Percentiles rank a stretch among this genome's conserved stretches.
Conservation (phyloP, 23 tunicate species). For the Diplosoma virens region DNA sequence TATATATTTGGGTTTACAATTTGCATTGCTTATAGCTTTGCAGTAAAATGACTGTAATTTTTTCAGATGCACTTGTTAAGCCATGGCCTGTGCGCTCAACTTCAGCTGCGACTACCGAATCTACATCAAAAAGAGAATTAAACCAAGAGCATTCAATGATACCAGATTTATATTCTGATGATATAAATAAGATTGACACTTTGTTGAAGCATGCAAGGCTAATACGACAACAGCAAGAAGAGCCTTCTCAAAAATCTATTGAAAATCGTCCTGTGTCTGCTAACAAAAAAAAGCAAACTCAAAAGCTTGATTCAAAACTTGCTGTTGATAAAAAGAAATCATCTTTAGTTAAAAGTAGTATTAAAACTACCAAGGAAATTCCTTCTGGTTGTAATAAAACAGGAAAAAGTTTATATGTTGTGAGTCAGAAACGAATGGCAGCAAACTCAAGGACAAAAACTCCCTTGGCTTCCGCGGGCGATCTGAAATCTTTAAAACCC, state of each 20-base stretch:
- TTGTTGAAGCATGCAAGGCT: conserved; percentile 6
- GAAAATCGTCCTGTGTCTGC: background rate
- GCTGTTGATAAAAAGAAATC: background rate
- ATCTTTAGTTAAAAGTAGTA: too few relatives aligned
- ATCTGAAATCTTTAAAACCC: too few relatives aligned
- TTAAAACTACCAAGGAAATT: too few relatives aligned
- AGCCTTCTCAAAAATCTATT: background rate
- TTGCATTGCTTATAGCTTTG: background rate
- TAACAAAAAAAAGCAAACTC: background rate
- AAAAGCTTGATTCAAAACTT: background rate
- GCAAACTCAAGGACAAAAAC: too few relatives aligned
- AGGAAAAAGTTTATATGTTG: too few relatives aligned
- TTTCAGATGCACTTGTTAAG: conserved; percentile 6
- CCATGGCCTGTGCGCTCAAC: background rate
- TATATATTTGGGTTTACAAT: too few relatives aligned
- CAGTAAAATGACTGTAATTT: background rate
- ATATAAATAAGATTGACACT: background rate
- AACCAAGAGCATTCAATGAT: background rate
- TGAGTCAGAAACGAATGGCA: too few relatives aligned
- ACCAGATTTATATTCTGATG: background rate
- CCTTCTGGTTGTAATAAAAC: too few relatives aligned
- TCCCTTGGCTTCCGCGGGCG: too few relatives aligned
- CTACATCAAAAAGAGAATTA: background rate
- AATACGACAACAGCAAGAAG: background rate
- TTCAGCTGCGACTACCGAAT: background rate